These are phyloP conservation scores for Tribolium madens DNA, from an alignment of 1,140 invertebrate genomes.

Conservation along the genomic window DNA sequence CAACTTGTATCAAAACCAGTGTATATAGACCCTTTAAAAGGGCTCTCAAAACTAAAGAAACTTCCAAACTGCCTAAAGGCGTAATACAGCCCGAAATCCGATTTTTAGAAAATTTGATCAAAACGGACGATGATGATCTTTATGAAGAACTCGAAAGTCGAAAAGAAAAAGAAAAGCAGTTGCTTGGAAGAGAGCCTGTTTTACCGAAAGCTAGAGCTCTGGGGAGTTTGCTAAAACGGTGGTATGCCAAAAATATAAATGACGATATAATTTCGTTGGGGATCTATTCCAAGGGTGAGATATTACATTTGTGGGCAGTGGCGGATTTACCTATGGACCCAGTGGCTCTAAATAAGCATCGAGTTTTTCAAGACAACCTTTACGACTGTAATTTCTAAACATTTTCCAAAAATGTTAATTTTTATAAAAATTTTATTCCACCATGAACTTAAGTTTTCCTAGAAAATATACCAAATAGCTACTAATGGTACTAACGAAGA, in stretches of 20 bases:
- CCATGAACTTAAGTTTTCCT: too few species aligned
- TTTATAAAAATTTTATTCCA: too few species aligned
- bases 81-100: conserved; percentile 65
- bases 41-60: conserved; percentile 50
- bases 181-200: conserved; percentile 47
- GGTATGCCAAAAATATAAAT: conserved; percentile 63
- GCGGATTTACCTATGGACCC: too few species aligned
- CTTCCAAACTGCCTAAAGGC: conserved; percentile 65
- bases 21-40: conserved; percentile 64
- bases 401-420: too few species aligned
- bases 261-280: conserved; percentile 66
- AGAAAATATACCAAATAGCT: too few species aligned
- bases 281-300: conserved; percentile 66
- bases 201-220: conserved; percentile 65
- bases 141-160: neutral
- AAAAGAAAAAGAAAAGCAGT: conserved; percentile 38
- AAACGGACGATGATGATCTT: conserved; percentile 60
- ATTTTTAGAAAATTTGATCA: conserved; percentile 66
- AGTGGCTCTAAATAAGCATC: too few species aligned
- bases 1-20: conserved; percentile 66
- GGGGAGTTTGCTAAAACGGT: conserved; percentile 65
- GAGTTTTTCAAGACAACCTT: too few species aligned
- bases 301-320: conserved; percentile 26
- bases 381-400: too few species aligned
- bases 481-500: too few species aligned